Base-by-base conservation (phyloP, 2,888 invertebrate genomes). In the Dioctria rufipes region DNA sequence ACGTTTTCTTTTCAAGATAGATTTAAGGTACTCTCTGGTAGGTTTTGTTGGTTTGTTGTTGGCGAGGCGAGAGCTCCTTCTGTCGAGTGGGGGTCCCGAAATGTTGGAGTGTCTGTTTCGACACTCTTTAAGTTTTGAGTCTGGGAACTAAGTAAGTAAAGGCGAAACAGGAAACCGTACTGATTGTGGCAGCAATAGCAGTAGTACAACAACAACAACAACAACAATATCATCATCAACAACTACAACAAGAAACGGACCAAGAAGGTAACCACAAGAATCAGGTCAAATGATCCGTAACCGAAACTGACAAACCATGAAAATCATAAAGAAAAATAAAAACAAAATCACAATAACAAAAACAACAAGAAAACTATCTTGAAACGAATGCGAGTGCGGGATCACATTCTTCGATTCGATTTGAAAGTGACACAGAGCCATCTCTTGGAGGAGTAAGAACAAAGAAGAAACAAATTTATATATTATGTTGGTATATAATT, bases 261-360 rank as follows among this genome's bases (percentile, higher is more conserved):
- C 66, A 78, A 78, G 67, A 78, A 78, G 66, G 42, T 78, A 66
- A 78, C 78, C 66, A 42, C 79, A 75, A 80, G 80, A 82, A 81
- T 82, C 80, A 71, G 78, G 79, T 80, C 80, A 81, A 82, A 82
- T 81, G 81, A 82, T 82, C 81, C 82, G 81, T 82, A 81, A 81
- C 82, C 75, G 79, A 81, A 82, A 81, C 80, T 82, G 82, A 82
- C 81, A 82, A 81, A 80, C 80, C 82, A 75, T 82, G 81, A 82
- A 82, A 82, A 58, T 58, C 69, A 67, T 37, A 78, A 78, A 78
- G 60, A 61, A n/a, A 65, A 65, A 65, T 13, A 61, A 40, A 66
- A 43, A 66, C 66, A 42, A 66, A 66, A 66, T 42, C 43, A n/a
- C 46, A 25, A 25, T 13, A 42, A 37, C 73, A 60, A 75, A 42